Percentiles rank a stretch among this genome's conserved stretches.
Evolutionary conservation across 2,797 vertebrate genomes (phyloP).

Genomic region (Ceryle rudis): DNA sequence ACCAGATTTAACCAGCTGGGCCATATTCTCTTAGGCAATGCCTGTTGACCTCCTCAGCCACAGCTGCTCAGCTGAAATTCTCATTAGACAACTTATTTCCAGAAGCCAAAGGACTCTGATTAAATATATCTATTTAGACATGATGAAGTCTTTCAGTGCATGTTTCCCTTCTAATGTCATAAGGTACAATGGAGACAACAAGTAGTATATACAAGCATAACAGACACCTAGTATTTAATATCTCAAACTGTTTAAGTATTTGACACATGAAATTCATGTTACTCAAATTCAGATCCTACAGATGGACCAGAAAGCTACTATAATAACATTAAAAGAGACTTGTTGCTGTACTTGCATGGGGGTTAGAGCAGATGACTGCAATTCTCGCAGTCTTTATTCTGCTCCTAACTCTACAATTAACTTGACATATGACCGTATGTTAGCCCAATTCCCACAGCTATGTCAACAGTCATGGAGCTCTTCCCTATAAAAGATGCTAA

Average conservation of each 20-base stretch:
- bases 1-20: conserved; percentile 96
- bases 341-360: fast-evolving
- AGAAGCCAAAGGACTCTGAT: conserved; percentile 80
- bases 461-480: not conserved
- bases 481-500: not conserved
- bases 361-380: not conserved
- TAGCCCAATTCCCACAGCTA: conserved; percentile 1
- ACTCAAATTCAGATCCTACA: not conserved
- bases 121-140: conserved; percentile 80
- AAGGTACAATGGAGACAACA: conserved; percentile 34
- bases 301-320: not conserved
- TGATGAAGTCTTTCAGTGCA: conserved; percentile 66
- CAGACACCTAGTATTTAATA: conserved; percentile 35
- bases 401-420: not conserved
- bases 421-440: not conserved
- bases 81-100: conserved; percentile 84
- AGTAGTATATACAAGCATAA: conserved; percentile 21
- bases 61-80: conserved; percentile 84
- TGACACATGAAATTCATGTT: not conserved
- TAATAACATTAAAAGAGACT: not conserved
- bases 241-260: conserved; percentile 20
- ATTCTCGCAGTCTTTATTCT: not conserved
- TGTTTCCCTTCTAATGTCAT: conserved; percentile 54
- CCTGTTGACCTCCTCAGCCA: conserved; percentile 82
- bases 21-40: conserved; percentile 88